phyloP scores from a whole-genome alignment of 2,888 invertebrate species.

The Mythimna loreyi region DNA sequence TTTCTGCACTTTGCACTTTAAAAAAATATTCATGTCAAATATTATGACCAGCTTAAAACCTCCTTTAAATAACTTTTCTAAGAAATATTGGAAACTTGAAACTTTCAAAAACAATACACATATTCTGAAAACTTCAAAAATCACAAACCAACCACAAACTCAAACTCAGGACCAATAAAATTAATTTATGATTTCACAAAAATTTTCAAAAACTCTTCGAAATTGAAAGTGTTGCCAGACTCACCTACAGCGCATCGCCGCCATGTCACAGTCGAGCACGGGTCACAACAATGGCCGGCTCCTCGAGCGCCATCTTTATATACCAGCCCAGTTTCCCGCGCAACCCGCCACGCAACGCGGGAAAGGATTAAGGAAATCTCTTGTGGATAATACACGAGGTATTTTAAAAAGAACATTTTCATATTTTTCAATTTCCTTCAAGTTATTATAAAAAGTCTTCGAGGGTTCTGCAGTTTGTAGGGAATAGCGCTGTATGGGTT shows the following conservation, averaged over 20 bases:
- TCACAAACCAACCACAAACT: too few species aligned
- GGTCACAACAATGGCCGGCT: conserved; percentile 46
- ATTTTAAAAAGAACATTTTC: conserved; percentile 42
- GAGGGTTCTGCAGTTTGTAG: background rate
- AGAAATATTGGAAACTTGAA: background rate
- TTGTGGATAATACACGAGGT: conserved; percentile 22
- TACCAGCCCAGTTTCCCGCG: conserved; percentile 46
- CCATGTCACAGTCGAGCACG: conserved; percentile 53
- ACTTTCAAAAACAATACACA: background rate
- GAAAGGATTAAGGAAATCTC: conserved; percentile 50
- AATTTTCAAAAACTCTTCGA: background rate
- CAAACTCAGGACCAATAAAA: too few species aligned
- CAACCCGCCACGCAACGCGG: conserved; percentile 53
- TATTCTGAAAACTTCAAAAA: background rate
- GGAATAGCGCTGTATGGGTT: too few species aligned
- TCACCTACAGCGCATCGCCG: conserved; percentile 59
- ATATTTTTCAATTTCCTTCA: conserved; percentile 54
- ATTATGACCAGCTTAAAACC: background rate
- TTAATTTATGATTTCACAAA: too few species aligned
- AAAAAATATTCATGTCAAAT: background rate
- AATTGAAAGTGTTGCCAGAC: conserved; percentile 19
- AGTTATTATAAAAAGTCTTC: conserved; percentile 1
- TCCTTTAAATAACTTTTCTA: background rate
- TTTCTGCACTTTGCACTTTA: background rate
- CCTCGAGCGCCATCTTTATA: conserved; percentile 51